A percentile compares a stretch with the other conserved stretches of the same genome.
These are phyloP conservation scores for Centroberyx gerrardi DNA, from an alignment of 2,797 vertebrate genomes.

Conservation along the genomic window DNA sequence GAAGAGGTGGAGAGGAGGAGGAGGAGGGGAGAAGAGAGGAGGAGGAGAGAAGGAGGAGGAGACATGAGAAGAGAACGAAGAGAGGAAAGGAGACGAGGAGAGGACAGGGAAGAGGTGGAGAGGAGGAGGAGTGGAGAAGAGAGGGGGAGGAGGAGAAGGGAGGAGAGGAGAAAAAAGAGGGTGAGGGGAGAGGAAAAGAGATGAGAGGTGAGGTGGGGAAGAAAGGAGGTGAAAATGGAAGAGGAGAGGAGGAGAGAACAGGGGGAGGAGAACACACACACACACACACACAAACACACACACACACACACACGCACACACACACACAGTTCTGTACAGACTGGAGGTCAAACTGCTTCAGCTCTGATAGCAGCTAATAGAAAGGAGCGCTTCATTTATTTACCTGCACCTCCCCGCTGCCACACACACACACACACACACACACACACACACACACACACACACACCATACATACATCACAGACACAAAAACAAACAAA, in stretches of 20 bases:
- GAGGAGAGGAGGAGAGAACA: neutral
- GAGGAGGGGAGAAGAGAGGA: neutral
- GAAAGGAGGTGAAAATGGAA: neutral
- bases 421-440: neutral
- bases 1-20: too few species aligned
- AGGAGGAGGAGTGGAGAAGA: neutral
- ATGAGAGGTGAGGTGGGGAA: neutral
- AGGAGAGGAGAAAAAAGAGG: neutral
- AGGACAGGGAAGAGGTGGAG: too few species aligned
- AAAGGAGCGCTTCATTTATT: slow-evolving; percentile 32
- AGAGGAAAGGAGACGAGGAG: neutral
- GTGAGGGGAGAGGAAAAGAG: neutral
- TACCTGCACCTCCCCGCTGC: slow-evolving; percentile 17
- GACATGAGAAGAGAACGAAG: too few species aligned
- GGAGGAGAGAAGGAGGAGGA: neutral
- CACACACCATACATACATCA: neutral
- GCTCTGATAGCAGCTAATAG: slow-evolving; percentile 15
- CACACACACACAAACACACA: slow-evolving; percentile 21
- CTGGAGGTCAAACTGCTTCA: slow-evolving; percentile 41
- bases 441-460: neutral
- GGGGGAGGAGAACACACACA: neutral
- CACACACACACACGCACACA: slow-evolving; percentile 14
- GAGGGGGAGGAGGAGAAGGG: too few species aligned
- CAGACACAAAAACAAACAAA: neutral
- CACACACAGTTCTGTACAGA: slow-evolving; percentile 6